phyloP scores from a whole-genome alignment of 2,113 vertebrate genomes.

The Anser brachyrhynchus region DNA sequence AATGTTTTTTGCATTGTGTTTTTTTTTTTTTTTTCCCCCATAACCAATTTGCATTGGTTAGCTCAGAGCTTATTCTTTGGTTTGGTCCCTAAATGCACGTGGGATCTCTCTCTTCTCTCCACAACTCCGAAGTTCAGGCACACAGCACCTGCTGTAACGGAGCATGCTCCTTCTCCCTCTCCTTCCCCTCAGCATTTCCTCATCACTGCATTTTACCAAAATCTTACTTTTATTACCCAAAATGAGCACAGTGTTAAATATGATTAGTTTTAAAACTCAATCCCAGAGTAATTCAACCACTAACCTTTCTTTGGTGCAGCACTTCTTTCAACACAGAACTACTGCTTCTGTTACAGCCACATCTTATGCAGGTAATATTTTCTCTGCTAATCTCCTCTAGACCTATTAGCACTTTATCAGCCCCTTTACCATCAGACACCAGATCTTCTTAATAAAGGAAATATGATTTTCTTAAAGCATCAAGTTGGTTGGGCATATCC shows the following conservation, averaged over 20 bases:
- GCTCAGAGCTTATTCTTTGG: not conserved
- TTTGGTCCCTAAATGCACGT: not conserved
- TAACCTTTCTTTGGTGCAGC: not conserved
- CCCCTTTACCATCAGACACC: not conserved
- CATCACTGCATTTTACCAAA: not conserved
- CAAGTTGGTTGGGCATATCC: not conserved
- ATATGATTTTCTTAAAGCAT: not conserved
- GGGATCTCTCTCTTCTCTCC: not conserved
- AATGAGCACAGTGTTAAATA: not conserved
- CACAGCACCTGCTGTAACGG: not conserved
- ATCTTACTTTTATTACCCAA: not conserved
- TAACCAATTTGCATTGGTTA: not conserved
- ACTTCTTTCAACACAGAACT: not conserved
- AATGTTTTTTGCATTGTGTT: not conserved
- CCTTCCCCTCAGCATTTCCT: not conserved
- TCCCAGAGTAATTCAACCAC: not conserved
- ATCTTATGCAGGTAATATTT: not conserved
- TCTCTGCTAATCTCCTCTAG: not conserved
- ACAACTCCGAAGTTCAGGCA: not conserved
- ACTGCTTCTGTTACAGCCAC: not conserved
- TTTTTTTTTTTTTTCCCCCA: no score
- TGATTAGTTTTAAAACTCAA: not conserved
- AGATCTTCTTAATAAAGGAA: not conserved
- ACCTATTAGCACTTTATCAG: not conserved
- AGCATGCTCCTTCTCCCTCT: not conserved